A percentile compares a stretch with the other conserved stretches of the same genome.
These are phyloP conservation scores for Yponomeuta cagnagella DNA, from an alignment of 2,888 invertebrate genomes.

Conservation along the genomic window DNA sequence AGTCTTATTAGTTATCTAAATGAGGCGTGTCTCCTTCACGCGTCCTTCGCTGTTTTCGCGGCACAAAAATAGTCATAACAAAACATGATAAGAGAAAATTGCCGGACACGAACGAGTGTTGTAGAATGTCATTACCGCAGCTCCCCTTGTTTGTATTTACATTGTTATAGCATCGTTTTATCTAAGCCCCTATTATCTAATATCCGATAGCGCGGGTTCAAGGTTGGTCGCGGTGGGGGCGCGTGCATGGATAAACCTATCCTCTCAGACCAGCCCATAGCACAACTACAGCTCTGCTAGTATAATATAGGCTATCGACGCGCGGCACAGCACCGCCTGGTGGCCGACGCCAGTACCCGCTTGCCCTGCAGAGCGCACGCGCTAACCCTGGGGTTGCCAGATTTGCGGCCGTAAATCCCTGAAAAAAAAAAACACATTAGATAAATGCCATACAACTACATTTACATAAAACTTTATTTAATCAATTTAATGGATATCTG, in stretches of 20 bases:
- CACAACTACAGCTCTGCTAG: neutral
- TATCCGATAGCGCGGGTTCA: slow-evolving; percentile 62
- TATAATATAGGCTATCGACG: neutral
- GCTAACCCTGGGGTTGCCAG: neutral
- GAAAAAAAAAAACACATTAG: no score
- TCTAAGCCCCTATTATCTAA: slow-evolving; percentile 51
- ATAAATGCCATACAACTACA: no score
- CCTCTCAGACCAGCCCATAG: neutral
- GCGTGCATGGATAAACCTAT: neutral
- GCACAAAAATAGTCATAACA: neutral
- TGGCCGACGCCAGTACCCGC: slow-evolving; percentile 50
- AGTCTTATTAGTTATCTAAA: neutral
- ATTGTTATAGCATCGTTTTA: slow-evolving; percentile 40
- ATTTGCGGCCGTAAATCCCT: neutral
- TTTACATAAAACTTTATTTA: no score
- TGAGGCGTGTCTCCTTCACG: no score
- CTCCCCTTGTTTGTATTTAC: slow-evolving; percentile 18
- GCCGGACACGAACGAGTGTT: neutral
- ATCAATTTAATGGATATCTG: no score
- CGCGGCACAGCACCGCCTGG: slow-evolving; percentile 50
- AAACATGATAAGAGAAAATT: neutral
- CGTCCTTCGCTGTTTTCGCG: no score
- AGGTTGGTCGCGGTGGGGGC: slow-evolving; percentile 43
- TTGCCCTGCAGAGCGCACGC: slow-evolving; percentile 58
- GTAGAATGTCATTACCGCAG: neutral